Evolutionary conservation across 2,888 invertebrate genomes (phyloP).

Genomic region (Netelia inedita): DNA sequence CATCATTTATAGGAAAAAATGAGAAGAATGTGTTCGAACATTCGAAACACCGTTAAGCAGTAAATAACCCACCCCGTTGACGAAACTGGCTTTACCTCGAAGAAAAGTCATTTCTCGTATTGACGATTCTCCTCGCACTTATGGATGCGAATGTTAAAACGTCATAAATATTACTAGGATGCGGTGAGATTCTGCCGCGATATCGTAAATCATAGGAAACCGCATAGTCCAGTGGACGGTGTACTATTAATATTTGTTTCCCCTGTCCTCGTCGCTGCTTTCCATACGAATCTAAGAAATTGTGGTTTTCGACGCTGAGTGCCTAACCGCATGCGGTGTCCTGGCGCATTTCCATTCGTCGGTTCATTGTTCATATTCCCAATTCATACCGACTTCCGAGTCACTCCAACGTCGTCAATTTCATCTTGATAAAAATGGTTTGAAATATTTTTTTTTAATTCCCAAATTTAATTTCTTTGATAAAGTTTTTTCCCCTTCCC

Average conservation of each 20-base stretch:
- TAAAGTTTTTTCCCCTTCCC: not conserved
- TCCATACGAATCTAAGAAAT: slow-evolving; percentile 54
- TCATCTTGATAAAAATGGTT: not conserved
- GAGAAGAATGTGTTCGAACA: not conserved
- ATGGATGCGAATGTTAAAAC: slow-evolving; percentile 47
- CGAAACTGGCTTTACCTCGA: slow-evolving; percentile 13
- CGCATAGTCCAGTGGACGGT: not conserved
- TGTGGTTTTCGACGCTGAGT: slow-evolving; percentile 56
- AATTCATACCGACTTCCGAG: slow-evolving; percentile 23
- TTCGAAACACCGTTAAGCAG: slow-evolving; percentile 68
- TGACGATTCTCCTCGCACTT: slow-evolving; percentile 13
- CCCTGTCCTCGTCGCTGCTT: slow-evolving; percentile 13
- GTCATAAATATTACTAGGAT: slow-evolving; percentile 69
- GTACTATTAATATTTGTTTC: not conserved
- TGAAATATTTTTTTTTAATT: no score
- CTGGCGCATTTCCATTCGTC: slow-evolving; percentile 13
- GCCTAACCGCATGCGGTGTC: slow-evolving; percentile 44
- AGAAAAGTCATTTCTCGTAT: slow-evolving; percentile 31
- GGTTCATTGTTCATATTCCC: slow-evolving; percentile 40
- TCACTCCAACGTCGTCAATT: slow-evolving; percentile 24
- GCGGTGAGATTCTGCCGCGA: slow-evolving; percentile 64
- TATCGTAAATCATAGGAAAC: slow-evolving; percentile 67
- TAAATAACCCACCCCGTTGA: slow-evolving; percentile 78
- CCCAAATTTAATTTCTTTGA: not conserved
- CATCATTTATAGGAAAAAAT: not conserved